Conservation (phyloP, 2,888 invertebrate genomes). For the Zygogramma bicolorata region DNA sequence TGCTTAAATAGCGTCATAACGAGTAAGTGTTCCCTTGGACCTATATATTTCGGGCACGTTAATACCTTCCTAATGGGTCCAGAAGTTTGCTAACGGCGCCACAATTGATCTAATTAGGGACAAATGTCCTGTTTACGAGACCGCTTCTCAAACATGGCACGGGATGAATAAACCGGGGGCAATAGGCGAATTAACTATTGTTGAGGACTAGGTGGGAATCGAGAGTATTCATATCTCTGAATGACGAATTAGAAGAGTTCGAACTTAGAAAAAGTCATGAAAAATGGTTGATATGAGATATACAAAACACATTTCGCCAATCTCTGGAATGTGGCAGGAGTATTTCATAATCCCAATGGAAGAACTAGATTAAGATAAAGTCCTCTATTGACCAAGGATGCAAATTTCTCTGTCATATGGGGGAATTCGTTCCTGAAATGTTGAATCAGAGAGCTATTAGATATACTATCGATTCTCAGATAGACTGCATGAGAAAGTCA, state of each 20-base stretch:
- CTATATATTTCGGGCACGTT: slow-evolving; percentile 57
- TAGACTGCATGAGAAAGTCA: no score
- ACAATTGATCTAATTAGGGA: slow-evolving; percentile 65
- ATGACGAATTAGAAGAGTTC: not conserved
- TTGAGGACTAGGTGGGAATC: not conserved
- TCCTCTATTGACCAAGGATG: no score
- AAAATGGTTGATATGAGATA: no score
- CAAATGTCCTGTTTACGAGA: slow-evolving; percentile 55
- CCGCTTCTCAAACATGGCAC: slow-evolving; percentile 2
- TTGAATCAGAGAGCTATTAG: no score
- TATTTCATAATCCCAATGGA: no score
- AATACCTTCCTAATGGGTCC: slow-evolving; percentile 61
- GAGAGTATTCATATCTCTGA: not conserved
- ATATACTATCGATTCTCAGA: no score
- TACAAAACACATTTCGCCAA: no score
- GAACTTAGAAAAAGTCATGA: not conserved
- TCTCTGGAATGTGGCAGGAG: no score
- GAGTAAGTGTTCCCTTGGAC: slow-evolving; percentile 49
- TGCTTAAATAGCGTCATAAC: slow-evolving; percentile 58
- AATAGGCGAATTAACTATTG: not conserved
- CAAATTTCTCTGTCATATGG: no score
- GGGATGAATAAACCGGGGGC: not conserved
- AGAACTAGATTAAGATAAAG: no score
- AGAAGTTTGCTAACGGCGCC: slow-evolving; percentile 58
- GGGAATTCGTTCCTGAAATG: no score